A percentile compares a stretch with the other conserved stretches of the same genome.
Evolutionary conservation across 2,888 invertebrate genomes (phyloP).

Genomic region (Scrobipalpa atriplicella): DNA sequence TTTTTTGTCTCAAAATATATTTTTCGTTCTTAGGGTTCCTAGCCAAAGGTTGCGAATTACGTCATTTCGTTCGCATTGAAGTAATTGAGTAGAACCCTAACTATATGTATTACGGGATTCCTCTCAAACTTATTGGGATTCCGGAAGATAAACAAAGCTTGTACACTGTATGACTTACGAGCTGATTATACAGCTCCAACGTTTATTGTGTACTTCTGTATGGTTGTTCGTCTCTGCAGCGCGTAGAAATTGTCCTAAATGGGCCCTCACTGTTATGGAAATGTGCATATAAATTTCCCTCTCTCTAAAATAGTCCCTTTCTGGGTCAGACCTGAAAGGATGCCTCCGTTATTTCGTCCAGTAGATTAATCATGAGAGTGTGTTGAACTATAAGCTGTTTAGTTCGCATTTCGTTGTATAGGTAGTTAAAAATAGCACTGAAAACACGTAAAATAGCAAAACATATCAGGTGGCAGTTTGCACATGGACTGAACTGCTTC

Average conservation of each 20-base stretch:
- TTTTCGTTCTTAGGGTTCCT: neutral
- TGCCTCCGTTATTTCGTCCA: constrained; percentile 41
- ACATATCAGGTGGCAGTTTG: too few species aligned
- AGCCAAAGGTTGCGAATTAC: too few species aligned
- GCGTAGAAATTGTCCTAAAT: constrained; percentile 66
- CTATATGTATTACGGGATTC: neutral
- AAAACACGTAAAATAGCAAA: too few species aligned
- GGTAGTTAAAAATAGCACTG: too few species aligned
- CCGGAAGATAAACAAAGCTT: constrained; percentile 51
- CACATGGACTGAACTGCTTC: too few species aligned
- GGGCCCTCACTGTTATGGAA: constrained; percentile 60
- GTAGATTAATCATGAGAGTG: constrained; percentile 40
- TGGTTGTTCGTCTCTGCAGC: constrained; percentile 54
- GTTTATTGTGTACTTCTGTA: constrained; percentile 63
- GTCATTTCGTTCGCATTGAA: too few species aligned
- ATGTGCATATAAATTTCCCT: constrained; percentile 60
- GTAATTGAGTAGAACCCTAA: constrained; percentile 1
- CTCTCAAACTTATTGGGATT: neutral
- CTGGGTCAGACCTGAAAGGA: constrained; percentile 52
- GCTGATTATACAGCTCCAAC: constrained; percentile 60
- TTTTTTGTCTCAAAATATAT: too few species aligned
- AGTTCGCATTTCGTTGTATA: neutral
- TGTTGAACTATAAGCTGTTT: constrained; percentile 37
- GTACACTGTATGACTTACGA: constrained; percentile 55
- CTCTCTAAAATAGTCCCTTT: constrained; percentile 46